These are phyloP conservation scores for Myotis yumanensis DNA, from an alignment of 2,113 vertebrate species.

Conservation along the genomic window DNA sequence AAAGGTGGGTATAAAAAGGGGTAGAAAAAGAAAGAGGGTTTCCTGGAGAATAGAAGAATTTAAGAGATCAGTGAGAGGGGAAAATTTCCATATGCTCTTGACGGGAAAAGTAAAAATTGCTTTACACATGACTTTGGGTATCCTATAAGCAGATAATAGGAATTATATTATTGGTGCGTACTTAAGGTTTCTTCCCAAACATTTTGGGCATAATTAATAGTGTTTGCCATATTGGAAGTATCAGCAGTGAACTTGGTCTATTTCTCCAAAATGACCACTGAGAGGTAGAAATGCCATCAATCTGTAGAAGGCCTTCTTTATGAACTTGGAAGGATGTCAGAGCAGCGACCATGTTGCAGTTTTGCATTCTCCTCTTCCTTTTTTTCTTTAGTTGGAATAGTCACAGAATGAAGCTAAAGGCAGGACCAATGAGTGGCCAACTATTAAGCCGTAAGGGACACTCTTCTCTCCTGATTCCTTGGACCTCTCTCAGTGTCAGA, in stretches of 20 bases:
- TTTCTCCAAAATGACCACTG: background rate
- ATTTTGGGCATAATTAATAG: background rate
- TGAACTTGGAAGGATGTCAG: background rate
- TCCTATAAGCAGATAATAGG: background rate
- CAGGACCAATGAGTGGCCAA: fast-evolving
- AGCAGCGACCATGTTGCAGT: background rate
- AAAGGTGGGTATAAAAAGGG: background rate
- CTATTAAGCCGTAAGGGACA: background rate
- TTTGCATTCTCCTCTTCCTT: background rate
- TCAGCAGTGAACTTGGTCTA: background rate
- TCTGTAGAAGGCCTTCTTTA: background rate
- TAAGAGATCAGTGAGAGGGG: background rate
- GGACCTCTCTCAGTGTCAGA: background rate
- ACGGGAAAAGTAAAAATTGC: background rate
- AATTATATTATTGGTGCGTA: background rate
- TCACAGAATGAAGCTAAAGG: background rate
- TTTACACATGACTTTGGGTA: background rate
- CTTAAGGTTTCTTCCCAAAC: background rate
- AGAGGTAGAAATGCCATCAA: background rate
- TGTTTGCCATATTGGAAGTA: background rate
- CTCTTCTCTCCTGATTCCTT: background rate
- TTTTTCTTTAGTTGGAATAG: background rate
- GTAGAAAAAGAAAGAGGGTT: background rate
- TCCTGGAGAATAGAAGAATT: background rate
- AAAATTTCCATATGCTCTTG: background rate